These are phyloP conservation scores for Malacoctenus gilli DNA, from an alignment of 2,797 vertebrate genomes.

Conservation along the genomic window DNA sequence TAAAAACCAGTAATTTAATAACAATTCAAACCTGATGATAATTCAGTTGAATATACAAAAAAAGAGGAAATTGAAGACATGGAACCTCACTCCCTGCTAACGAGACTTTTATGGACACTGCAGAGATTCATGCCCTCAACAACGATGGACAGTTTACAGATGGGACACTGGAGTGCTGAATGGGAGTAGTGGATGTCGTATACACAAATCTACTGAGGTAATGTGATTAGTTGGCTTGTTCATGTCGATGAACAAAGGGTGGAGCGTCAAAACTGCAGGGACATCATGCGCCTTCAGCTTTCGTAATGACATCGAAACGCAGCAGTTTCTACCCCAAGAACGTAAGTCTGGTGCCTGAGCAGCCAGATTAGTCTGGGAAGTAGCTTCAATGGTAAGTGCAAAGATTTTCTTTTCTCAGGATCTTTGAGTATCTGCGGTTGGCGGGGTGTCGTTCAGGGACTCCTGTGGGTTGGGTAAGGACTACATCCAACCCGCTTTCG, in stretches of 20 bases:
- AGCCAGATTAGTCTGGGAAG: slow-evolving; percentile 28
- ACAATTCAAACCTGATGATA: slow-evolving; percentile 73
- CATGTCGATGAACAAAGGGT: slow-evolving; percentile 28
- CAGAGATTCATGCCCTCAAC: slow-evolving; percentile 66
- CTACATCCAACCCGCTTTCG: slow-evolving; percentile 5
- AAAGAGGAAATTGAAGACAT: slow-evolving; percentile 61
- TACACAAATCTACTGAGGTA: slow-evolving; percentile 59
- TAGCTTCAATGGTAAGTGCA: slow-evolving; percentile 20
- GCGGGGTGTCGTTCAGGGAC: slow-evolving; percentile 8
- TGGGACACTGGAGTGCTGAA: slow-evolving; percentile 46
- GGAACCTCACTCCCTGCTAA: slow-evolving; percentile 60
- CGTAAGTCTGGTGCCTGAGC: slow-evolving; percentile 56
- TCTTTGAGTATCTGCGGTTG: slow-evolving; percentile 1
- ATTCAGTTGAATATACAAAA: slow-evolving; percentile 67
- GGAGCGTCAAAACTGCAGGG: slow-evolving; percentile 55
- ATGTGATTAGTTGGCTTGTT: slow-evolving; percentile 34
- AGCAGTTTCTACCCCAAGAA: slow-evolving; percentile 47
- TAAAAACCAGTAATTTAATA: slow-evolving; percentile 69
- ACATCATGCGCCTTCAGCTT: slow-evolving; percentile 44
- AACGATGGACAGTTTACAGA: slow-evolving; percentile 60
- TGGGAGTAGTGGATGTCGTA: slow-evolving; percentile 34
- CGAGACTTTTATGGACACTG: slow-evolving; percentile 59
- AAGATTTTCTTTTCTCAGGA: slow-evolving; percentile 1
- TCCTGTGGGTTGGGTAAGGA: not conserved
- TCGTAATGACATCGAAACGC: slow-evolving; percentile 42